Evolutionary conservation across 2,113 vertebrate species (phyloP).

Genomic region (Kryptolebias marmoratus): DNA sequence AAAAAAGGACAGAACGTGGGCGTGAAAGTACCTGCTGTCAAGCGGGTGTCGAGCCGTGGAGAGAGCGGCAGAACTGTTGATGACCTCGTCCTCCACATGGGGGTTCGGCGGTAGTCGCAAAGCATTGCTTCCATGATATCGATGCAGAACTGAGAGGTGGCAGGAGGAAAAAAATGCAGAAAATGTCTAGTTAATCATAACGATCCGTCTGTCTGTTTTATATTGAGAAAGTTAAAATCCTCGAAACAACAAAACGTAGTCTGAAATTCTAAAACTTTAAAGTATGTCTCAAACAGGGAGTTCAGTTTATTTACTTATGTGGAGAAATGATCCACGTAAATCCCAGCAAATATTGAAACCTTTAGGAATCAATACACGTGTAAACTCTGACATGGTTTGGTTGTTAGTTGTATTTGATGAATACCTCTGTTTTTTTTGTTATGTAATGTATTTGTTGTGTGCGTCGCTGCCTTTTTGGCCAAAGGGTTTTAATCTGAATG

Average conservation of each 20-base stretch:
- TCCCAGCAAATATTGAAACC: background rate
- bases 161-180: background rate
- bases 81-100: constrained; percentile 81
- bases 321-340: background rate
- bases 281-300: too few relatives aligned
- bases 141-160: constrained; percentile 68
- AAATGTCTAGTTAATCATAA: background rate
- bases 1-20: background rate
- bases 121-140: constrained; percentile 68
- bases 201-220: background rate
- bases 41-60: constrained; percentile 63
- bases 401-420: too few relatives aligned
- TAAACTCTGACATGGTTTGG: too few relatives aligned
- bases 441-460: too few relatives aligned
- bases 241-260: background rate
- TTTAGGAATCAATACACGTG: too few relatives aligned
- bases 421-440: too few relatives aligned
- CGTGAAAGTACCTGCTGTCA: constrained; percentile 69
- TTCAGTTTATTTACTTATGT: too few relatives aligned
- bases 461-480: too few relatives aligned
- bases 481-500: too few relatives aligned
- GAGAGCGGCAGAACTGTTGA: constrained; percentile 73
- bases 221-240: background rate
- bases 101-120: constrained; percentile 78
- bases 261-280: background rate